These are phyloP conservation scores for Dryoscopus gambensis DNA, from an alignment of 2,113 vertebrate genomes.

Conservation along the genomic window DNA sequence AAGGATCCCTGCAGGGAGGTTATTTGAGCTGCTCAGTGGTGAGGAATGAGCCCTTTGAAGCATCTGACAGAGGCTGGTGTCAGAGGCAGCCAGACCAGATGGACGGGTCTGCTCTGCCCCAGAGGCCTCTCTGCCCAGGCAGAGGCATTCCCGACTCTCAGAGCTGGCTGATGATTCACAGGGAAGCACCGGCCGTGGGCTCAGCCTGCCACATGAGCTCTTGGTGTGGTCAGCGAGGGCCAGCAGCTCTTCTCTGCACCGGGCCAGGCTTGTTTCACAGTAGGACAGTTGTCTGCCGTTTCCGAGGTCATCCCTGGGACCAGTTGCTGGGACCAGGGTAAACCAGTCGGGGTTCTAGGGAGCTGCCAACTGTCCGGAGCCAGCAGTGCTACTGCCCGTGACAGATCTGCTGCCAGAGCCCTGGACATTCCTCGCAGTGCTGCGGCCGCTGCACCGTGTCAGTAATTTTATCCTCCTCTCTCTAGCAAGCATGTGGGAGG, in stretches of 20 bases:
- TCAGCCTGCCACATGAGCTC: neutral
- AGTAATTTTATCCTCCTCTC: rapidly evolving
- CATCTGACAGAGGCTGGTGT: neutral
- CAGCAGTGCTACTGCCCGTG: neutral
- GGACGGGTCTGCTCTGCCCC: neutral
- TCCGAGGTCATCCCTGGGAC: neutral
- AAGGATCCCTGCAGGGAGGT: neutral
- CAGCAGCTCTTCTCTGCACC: rapidly evolving
- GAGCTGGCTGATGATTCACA: neutral
- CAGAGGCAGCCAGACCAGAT: slow-evolving; percentile 14
- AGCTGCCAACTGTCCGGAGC: neutral
- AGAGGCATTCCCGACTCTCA: neutral
- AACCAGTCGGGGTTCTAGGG: neutral
- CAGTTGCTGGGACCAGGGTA: neutral
- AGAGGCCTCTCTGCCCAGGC: neutral
- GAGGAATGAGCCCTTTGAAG: slow-evolving; percentile 22
- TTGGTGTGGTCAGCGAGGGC: neutral
- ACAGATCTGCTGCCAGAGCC: neutral
- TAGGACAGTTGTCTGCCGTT: neutral
- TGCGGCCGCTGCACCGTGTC: neutral
- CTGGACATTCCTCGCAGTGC: neutral
- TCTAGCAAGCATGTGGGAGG: neutral
- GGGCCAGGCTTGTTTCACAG: neutral
- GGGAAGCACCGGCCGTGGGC: neutral
- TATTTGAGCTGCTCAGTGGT: neutral